Evolutionary conservation across 1,140 invertebrate species (phyloP).

Genomic region (Calliopsis andreniformis): DNA sequence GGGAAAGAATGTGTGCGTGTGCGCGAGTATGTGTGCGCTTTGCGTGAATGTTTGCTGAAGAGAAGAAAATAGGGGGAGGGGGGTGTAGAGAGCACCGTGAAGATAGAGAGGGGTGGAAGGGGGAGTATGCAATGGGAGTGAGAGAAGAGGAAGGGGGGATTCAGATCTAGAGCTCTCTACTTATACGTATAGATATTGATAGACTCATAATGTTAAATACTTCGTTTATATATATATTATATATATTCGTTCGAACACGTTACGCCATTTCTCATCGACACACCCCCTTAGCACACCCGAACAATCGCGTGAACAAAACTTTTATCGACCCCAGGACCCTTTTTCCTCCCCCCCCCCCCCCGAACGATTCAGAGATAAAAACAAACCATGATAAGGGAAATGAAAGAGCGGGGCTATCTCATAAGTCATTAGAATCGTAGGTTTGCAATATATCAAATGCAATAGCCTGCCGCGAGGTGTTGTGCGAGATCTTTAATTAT

Average conservation of each 20-base stretch:
- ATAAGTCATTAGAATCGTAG: conserved; percentile 73
- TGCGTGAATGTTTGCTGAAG: neutral
- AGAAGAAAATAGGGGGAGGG: neutral
- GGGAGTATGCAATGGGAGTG: conserved; percentile 14
- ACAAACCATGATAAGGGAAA: neutral
- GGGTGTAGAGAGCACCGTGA: neutral
- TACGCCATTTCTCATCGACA: conserved; percentile 62
- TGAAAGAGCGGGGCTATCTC: conserved; percentile 59
- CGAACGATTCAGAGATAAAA: neutral
- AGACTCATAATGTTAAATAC: conserved; percentile 69
- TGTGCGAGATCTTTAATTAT: conserved; percentile 49
- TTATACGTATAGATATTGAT: conserved; percentile 70
- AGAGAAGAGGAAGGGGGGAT: conserved; percentile 30
- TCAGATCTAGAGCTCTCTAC: conserved; percentile 66
- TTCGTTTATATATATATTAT: conserved; percentile 65
- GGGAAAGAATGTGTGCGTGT: conserved; percentile 37
- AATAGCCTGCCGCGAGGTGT: conserved; percentile 69
- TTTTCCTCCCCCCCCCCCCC: conserved; percentile 45
- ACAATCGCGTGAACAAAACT: conserved; percentile 32
- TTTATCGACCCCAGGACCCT: conserved; percentile 55
- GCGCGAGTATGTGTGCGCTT: neutral
- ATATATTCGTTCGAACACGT: conserved; percentile 41
- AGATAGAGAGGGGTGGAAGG: neutral
- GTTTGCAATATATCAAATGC: conserved; percentile 75
- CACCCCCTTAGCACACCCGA: conserved; percentile 50